phyloP scores from a whole-genome alignment of 1,140 invertebrate genomes.

The Zaprionus davidi region DNA sequence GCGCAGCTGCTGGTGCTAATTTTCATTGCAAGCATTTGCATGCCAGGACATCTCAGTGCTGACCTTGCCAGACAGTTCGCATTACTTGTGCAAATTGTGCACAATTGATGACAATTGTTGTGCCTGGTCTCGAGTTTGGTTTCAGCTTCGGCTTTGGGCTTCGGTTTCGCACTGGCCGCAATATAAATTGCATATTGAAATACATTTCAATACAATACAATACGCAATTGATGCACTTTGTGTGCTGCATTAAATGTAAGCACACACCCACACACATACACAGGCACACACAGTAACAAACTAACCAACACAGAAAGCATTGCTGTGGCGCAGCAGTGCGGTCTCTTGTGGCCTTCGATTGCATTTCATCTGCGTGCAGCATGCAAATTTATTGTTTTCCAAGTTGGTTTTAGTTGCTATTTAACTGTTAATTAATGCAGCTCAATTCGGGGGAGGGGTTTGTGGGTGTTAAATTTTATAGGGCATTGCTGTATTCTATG shows the following conservation, averaged over 20 bases:
- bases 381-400: slow-evolving; percentile 37
- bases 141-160: slow-evolving; percentile 15
- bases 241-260: slow-evolving; percentile 3
- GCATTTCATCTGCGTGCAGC: slow-evolving; percentile 29
- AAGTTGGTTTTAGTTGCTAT: slow-evolving; percentile 28
- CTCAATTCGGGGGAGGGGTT: background rate
- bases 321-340: slow-evolving; percentile 3
- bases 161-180: slow-evolving; percentile 49
- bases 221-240: slow-evolving; percentile 38
- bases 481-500: background rate
- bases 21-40: slow-evolving; percentile 43
- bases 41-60: slow-evolving; percentile 25
- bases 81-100: slow-evolving; percentile 30
- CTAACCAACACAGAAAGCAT: background rate
- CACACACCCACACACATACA: background rate
- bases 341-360: slow-evolving; percentile 31
- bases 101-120: slow-evolving; percentile 36
- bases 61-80: slow-evolving; percentile 37
- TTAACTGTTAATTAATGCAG: slow-evolving; percentile 31
- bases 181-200: slow-evolving; percentile 71
- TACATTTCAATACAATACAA: slow-evolving; percentile 58
- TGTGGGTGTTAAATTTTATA: background rate
- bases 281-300: background rate
- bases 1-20: slow-evolving; percentile 64
- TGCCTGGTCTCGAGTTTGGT: background rate